A percentile compares a stretch with the other conserved stretches of the same genome.
Evolutionary conservation across 2,113 vertebrate species (phyloP).

Genomic region (Microcebus griseorufus): DNA sequence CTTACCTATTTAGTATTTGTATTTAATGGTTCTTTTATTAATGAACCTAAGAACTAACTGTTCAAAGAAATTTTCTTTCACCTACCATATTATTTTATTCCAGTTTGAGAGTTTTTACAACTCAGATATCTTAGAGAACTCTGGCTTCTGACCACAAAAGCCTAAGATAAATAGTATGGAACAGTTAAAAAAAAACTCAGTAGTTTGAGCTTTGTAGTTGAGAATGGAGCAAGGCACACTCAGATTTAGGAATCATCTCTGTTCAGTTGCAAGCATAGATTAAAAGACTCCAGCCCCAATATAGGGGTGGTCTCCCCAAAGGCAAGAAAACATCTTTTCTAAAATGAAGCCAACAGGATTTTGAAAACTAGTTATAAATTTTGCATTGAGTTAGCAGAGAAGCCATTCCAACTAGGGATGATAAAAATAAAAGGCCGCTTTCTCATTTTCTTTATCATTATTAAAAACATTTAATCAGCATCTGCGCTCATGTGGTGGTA

Average conservation of each 20-base stretch:
- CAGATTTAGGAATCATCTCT: not conserved
- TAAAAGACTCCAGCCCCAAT: not conserved
- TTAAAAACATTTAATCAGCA: not conserved
- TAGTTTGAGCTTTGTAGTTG: slow-evolving; percentile 39
- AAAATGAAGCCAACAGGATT: not conserved
- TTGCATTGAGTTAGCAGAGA: not conserved
- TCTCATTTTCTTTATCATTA: not conserved
- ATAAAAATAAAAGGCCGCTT: not conserved
- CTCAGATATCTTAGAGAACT: slow-evolving; percentile 30
- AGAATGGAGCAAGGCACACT: not conserved
- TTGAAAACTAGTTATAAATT: not conserved
- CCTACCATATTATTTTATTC: not conserved
- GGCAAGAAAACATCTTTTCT: not conserved
- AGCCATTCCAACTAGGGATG: not conserved
- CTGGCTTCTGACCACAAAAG: slow-evolving; percentile 26
- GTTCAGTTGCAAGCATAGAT: not conserved
- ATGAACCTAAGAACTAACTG: not conserved
- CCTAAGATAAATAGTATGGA: slow-evolving; percentile 42
- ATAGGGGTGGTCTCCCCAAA: not conserved
- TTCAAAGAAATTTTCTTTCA: not conserved
- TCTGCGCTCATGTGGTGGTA: not conserved
- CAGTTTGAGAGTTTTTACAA: slow-evolving; percentile 3
- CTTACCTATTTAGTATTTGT: not conserved
- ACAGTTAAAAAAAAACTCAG: not conserved
- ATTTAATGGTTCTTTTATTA: slow-evolving; percentile 21